Base-by-base conservation (phyloP, 2,888 invertebrate genomes). In the Toxonevra muliebris region DNA sequence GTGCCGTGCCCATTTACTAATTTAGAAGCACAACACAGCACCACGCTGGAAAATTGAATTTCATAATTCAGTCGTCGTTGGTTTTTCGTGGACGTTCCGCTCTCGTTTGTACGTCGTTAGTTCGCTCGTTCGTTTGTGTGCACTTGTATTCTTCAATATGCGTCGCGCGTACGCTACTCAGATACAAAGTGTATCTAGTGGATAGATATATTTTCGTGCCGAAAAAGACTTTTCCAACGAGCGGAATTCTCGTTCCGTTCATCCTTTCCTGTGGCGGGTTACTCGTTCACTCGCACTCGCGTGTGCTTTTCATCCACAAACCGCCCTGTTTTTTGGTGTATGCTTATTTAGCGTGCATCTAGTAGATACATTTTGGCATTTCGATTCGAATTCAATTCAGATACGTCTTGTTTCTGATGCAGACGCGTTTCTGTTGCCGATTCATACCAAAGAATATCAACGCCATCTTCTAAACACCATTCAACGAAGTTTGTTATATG, bases 321-420 rank as follows among this genome's bases (percentile, higher is more conserved):
- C 30, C 30, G 30, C 30, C 30, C 30, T 7, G 30, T 30, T 30
- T 30, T 30, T 30, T 30, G 30, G 30, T 30, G 30, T 30, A 30
- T 30, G 30, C 30, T 53, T 43, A 54, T 52, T 19, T 53, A 43
- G 42, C 55, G 67, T 71, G 72, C 69, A 74, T 76, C 77, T 72
- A 78, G 78, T 73, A 77, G 79, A 79, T 79, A 69, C 65, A 63
- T 70, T 65, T 30, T 30, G 75, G 74, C 76, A 69, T 77, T 78
- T 72, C 74, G 76, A 79, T 77, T 75, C 76, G 79, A 78, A 78
- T 79, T 79, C 79, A 79, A 79, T 80, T 79, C 80, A 78, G 76
- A 76, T 74, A 79, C 76, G 79, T 80, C 80, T 79, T 78, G 80
- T 80, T 80, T 76, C 80, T 80, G 74, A 75, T 78, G 62, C 65